Base-by-base conservation (phyloP, 2,888 invertebrate species). In the Acanthococcus lagerstroemiae region DNA sequence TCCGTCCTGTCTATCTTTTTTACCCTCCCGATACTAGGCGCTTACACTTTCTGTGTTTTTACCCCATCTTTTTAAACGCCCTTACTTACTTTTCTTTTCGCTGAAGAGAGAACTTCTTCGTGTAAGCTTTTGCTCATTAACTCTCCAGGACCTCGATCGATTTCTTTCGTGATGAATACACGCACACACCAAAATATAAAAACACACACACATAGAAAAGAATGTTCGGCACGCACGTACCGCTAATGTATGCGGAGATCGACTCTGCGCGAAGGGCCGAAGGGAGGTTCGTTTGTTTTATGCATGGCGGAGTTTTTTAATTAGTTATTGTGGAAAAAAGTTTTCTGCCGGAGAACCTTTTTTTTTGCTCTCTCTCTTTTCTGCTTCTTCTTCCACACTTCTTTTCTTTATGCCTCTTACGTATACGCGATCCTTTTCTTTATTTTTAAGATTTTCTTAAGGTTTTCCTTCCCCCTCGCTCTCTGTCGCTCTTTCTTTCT, bases 101-200 rank as follows among this genome's bases (percentile, higher is more conserved):
- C 61, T 50, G 48, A 48, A 50, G 50, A 50, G 37, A 37, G 37
- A n/a, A 37, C 37, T 61, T 61, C 61, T 61, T 61, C 55, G 55
- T 65, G 65, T 65, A 65, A 65, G 55, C 65, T 67, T 67, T 67
- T 63, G 67, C 69, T 69, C 69, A 69, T 69, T 69, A 69, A 69
- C 69, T 68, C 67, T 69, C 68, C 68, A 69, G 68, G 69, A 68
- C 69, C 68, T 68, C 69, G 68, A 69, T 69, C 69, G 69, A 69
- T 69, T 69, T 69, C 68, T 69, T 69, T 69, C 68, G 68, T 69
- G 67, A 68, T 61, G 67, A 69, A 61, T 61, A 61, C 61, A 61
- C 61, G 61, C 61, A 61, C 61, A 61, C 61, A 50, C 61, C 12
- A 61, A 50, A 48, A 61, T 61, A 61, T 61, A 61, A 61, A 61